Evolutionary conservation across 2,113 vertebrate species (phyloP), one percentile per base, ranked within the genome.

Genomic region (Pseudorhombus dupliciocellatus): DNA sequence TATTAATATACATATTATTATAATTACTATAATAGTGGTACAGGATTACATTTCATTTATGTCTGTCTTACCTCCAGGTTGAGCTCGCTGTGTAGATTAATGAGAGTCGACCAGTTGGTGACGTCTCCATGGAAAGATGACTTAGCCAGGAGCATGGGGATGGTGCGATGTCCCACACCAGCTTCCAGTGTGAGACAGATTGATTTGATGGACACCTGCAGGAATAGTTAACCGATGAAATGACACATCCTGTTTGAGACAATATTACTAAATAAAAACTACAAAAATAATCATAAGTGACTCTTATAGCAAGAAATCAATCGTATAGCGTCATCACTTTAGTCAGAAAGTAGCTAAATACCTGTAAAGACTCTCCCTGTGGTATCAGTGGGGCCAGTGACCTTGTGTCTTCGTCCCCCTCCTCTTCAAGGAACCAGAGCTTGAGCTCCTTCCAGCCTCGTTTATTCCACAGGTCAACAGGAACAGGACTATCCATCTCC

Each of bases 121-220:
- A 96, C 95, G 78, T 96, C 91, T 63, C 97, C 97, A 14, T 91
- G 79, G 88, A 98, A 96, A 26, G 93, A 93, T 6, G 97, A 96
- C 75, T 99, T 99, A 69, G 96, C 96, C 87, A 98, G 93, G 70
- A 99, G 95, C 96, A 99, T 97, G n/a, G 98, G 98, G 54, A 98
- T 89, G 3, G 97, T 99, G 86, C 94, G 94, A 66, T 99, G 97
- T 28, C 98, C 98, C 80, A 99, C 90, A 2, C 98, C 98, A 69
- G 97, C 98, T 91, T 99, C 98, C 73, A 99, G 93, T 55, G 97
- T 97, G 65, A 99, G 16, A 83, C 96, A 95, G 86, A 99, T 93
- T 42, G 96, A 96, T 70, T 93, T 93, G 85, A 99, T 92, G 58
- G 40, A 89, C 65, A 97, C 78, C 91, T 92, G 60, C 37, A 80